Evolutionary conservation across 2,113 vertebrate genomes (phyloP).

Genomic region (Heloderma charlesbogerti): DNA sequence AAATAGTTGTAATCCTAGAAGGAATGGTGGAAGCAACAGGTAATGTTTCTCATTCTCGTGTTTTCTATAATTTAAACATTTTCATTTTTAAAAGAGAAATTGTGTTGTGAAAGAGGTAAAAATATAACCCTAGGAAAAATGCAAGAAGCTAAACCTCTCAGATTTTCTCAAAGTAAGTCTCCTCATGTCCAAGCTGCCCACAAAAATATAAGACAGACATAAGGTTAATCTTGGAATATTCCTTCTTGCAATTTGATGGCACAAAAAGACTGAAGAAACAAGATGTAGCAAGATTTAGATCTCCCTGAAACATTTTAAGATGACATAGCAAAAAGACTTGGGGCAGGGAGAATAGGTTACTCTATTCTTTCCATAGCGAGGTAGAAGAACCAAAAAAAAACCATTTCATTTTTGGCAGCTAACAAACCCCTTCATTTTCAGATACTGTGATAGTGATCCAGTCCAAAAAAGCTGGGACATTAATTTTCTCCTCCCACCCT

Average conservation of each 20-base stretch:
- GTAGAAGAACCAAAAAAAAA: not conserved
- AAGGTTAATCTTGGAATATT: not conserved
- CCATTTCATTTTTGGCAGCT: not conserved
- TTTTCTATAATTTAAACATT: conserved; percentile 70
- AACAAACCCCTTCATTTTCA: not conserved
- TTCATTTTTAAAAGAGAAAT: conserved; percentile 62
- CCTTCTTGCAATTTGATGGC: not conserved
- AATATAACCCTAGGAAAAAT: not conserved
- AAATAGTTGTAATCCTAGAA: conserved; percentile 98
- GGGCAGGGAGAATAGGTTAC: not conserved
- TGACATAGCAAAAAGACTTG: not conserved
- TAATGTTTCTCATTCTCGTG: conserved; percentile 74
- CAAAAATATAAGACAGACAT: not conserved
- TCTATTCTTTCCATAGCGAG: not conserved
- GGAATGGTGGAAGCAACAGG: conserved; percentile 99
- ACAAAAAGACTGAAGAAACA: not conserved
- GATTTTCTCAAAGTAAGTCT: not conserved
- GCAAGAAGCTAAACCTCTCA: not conserved
- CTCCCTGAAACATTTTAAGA: not conserved
- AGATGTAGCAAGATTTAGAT: not conserved
- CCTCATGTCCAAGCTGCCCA: not conserved
- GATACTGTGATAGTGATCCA: not conserved
- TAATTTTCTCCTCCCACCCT: not conserved
- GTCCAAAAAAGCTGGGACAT: not conserved
- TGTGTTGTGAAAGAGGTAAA: not conserved